phyloP scores from a whole-genome alignment of 2,797 vertebrate genomes.

The Poeciliopsis infans region DNA sequence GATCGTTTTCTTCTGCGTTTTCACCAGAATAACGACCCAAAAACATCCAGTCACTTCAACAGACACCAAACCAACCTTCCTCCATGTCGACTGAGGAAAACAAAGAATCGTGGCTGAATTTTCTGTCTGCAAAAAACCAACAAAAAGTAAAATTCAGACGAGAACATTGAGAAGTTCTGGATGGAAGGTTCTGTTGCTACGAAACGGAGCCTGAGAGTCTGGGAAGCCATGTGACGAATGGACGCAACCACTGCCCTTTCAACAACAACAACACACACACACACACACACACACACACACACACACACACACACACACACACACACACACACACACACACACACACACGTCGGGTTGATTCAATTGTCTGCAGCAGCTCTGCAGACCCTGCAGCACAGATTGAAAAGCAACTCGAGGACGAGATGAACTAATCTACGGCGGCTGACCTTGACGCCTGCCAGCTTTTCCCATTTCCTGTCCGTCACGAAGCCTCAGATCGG shows the following conservation, averaged over 20 bases:
- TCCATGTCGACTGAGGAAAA: not conserved
- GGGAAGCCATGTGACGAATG: conserved; percentile 23
- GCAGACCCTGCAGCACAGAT: conserved; percentile 16
- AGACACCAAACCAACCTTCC: not conserved
- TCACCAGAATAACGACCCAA: too few species aligned
- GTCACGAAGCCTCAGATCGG: conserved; percentile 24
- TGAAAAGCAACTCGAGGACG: conserved; percentile 17
- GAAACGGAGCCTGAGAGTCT: conserved; percentile 24
- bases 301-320: too few species aligned
- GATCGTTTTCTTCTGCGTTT: too few species aligned
- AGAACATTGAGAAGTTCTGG: not conserved
- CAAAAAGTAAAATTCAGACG: not conserved
- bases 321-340: conserved; percentile 2
- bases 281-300: not conserved
- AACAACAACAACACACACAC: conserved; percentile 22
- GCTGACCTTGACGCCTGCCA: conserved; percentile 48
- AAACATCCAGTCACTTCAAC: not conserved
- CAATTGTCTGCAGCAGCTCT: conserved; percentile 32
- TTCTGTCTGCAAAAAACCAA: too few species aligned
- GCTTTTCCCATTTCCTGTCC: conserved; percentile 55
- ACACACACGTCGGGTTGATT: conserved; percentile 3
- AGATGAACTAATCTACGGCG: conserved; percentile 50
- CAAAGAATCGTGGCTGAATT: too few species aligned
- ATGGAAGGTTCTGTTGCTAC: conserved; percentile 32
- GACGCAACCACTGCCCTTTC: conserved; percentile 31